phyloP scores from a whole-genome alignment of 2,113 vertebrate species.

The Eira barbara region DNA sequence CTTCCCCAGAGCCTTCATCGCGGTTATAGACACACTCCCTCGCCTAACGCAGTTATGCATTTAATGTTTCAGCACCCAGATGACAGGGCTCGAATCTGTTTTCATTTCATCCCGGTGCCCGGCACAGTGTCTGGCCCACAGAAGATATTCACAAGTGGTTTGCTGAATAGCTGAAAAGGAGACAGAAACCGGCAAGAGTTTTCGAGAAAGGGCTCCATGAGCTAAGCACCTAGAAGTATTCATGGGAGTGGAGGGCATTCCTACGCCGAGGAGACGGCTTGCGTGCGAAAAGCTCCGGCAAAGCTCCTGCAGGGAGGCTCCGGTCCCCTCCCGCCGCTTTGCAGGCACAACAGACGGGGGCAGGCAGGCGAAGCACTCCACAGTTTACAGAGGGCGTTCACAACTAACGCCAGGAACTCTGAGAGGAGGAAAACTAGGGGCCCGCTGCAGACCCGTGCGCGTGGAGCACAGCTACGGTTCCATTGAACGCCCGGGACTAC shows the following conservation, averaged over 20 bases:
- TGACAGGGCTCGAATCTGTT: not conserved
- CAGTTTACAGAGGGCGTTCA: not conserved
- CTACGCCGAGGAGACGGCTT: not conserved
- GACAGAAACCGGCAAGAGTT: not conserved
- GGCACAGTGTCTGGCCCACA: not conserved
- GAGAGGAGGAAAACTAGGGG: not conserved
- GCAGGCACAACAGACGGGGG: not conserved
- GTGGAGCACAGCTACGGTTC: not conserved
- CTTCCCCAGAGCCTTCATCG: not conserved
- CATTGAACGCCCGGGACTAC: not conserved
- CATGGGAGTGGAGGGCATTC: not conserved
- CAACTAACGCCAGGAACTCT: not conserved
- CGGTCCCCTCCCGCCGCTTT: not conserved
- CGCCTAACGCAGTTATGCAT: not conserved
- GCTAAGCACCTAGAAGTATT: not conserved
- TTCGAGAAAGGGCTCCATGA: not conserved
- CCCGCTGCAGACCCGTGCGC: not conserved
- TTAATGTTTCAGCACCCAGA: not conserved
- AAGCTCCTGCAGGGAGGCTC: not conserved
- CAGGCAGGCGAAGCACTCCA: not conserved
- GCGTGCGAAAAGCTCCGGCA: not conserved
- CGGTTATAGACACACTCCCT: not conserved
- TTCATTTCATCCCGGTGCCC: not conserved
- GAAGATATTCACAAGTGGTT: not conserved
- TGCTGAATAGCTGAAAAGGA: not conserved